Base-by-base conservation (phyloP, 2,113 vertebrate species). In the Nymphicus hollandicus region DNA sequence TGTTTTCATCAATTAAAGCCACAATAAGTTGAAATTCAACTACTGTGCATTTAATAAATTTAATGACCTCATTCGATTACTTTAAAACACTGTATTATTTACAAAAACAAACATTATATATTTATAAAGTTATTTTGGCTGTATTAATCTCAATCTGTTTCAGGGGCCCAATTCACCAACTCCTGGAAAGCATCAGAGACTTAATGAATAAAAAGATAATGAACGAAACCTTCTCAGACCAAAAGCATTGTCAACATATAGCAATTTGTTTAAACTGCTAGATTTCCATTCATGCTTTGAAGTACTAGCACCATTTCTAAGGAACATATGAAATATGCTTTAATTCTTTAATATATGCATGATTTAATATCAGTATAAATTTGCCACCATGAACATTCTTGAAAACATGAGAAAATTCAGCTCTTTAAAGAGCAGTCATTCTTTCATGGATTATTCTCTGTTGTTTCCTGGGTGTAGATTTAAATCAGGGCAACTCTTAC, bases 401-500 rank as follows among this genome's bases (percentile, higher is more conserved):
- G 86, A 88, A 31, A 29, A 88, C 58, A 82, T 14, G 6, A 73
- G 47, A 89, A 91, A 76, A 47, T 25, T 60, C 6, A 37, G 5
- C 33, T 92, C 47, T 86, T 87, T 71, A 79, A 85, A 66, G 27
- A 94, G 77, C 4, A n/a, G 31, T 10, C 22, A 88, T 65, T 89
- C 46, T 70, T 84, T 60, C 82, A 88, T 55, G 61, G 91, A 94
- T 95, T 94, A 93, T 63, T 89, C 41, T 50, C 55, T 72, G 41
- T 58, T 70, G 39, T 71, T 93, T 96, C 89, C 93, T 83, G 73
- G 85, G 46, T 49, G 76, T 49, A 91, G 81, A 88, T 72, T 92
- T 74, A 91, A 95, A 94, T 86, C 71, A 88, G 64, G 49, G 17
- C 72, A 85, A 90, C 70, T 91, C 82, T 47, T 95, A 84, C 64